phyloP scores from a whole-genome alignment of 2,113 vertebrate species.

The Lamprotornis superbus region DNA sequence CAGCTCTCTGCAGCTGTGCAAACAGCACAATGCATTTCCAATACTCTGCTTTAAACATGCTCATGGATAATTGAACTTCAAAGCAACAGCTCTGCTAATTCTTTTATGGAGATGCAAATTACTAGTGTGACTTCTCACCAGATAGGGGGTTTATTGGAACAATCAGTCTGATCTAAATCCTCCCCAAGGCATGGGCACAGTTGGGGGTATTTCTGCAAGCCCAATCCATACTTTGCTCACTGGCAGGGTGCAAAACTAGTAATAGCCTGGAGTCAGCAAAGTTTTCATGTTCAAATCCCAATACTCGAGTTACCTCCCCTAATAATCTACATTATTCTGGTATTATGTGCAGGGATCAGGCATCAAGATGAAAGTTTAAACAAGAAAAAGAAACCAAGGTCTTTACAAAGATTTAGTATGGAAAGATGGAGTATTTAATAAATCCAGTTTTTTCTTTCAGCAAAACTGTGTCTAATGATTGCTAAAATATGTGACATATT shows the following conservation, averaged over 20 bases:
- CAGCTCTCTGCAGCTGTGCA: constrained; percentile 45
- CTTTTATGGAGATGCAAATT: constrained; percentile 70
- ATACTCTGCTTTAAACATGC: constrained; percentile 31
- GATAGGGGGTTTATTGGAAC: constrained; percentile 43
- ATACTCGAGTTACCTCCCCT: not conserved
- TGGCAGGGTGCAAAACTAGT: constrained; percentile 7
- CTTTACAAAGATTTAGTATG: not conserved
- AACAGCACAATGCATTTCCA: constrained; percentile 18
- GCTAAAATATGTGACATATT: not conserved
- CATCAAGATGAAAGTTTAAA: not conserved
- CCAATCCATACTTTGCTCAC: constrained; percentile 13
- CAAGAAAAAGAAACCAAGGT: not conserved
- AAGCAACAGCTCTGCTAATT: constrained; percentile 41
- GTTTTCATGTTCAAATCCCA: not conserved
- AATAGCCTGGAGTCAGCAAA: constrained; percentile 18
- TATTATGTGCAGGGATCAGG: not conserved
- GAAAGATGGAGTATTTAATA: not conserved
- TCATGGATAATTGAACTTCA: constrained; percentile 55
- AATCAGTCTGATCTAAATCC: constrained; percentile 33
- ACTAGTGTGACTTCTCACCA: constrained; percentile 50
- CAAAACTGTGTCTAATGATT: not conserved
- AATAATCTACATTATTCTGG: not conserved
- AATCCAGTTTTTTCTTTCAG: not conserved
- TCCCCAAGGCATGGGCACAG: not conserved
- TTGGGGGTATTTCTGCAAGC: not conserved